A percentile compares a stretch with the other conserved stretches of the same genome.
Evolutionary conservation across 2,888 invertebrate species (phyloP).

Genomic region (Xestia ashworthii): DNA sequence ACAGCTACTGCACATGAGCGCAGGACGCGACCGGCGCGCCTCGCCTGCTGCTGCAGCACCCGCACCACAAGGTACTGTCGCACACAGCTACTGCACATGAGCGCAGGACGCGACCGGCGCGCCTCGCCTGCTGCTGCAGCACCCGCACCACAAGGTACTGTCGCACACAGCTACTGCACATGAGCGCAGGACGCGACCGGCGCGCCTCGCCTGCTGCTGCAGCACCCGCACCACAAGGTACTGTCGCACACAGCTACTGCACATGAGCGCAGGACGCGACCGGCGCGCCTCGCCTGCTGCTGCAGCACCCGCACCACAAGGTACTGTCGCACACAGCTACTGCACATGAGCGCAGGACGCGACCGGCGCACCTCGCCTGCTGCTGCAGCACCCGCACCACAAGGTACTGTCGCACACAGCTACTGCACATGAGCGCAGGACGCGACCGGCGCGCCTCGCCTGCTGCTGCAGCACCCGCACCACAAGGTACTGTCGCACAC

Average conservation of each 20-base stretch:
- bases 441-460: conserved; percentile 2
- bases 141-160: conserved; percentile 61
- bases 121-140: conserved; percentile 8
- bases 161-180: conserved; percentile 7
- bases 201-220: conserved; percentile 1
- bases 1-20: conserved; percentile 2
- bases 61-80: conserved; percentile 30
- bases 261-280: background rate
- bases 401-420: conserved; percentile 23
- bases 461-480: conserved; percentile 55
- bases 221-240: conserved; percentile 30
- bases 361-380: conserved; percentile 76
- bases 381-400: conserved; percentile 15
- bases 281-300: conserved; percentile 9
- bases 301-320: conserved; percentile 59
- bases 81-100: conserved; percentile 10
- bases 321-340: conserved; percentile 21
- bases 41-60: background rate
- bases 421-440: conserved; percentile 3
- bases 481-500: conserved; percentile 37
- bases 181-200: conserved; percentile 53
- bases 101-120: background rate
- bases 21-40: conserved; percentile 55
- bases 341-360: conserved; percentile 56
- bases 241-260: conserved; percentile 13